Evolutionary conservation across 2,888 invertebrate species (phyloP).

Genomic region (Plusia festucae): DNA sequence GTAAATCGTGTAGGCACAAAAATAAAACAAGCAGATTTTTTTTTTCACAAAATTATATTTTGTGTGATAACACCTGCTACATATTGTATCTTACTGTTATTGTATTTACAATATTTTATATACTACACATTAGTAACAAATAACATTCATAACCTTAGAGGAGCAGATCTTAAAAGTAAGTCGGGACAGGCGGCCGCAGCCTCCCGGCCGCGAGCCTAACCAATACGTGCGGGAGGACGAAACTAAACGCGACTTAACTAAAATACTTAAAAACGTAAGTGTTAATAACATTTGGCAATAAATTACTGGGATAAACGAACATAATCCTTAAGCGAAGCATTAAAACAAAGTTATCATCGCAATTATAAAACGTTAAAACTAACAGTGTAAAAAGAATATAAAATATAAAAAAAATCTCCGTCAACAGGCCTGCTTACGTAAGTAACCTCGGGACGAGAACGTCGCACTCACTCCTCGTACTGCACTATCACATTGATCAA

Average conservation of each 20-base stretch:
- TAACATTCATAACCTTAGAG: conserved; percentile 88
- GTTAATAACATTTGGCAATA: conserved; percentile 89
- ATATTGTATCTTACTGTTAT: conserved; percentile 86
- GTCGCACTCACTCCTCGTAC: conserved; percentile 48
- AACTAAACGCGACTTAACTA: conserved; percentile 70
- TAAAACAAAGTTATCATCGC: conserved; percentile 75
- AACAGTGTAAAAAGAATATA: conserved; percentile 78
- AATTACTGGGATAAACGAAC: conserved; percentile 87
- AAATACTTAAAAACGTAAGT: conserved; percentile 74
- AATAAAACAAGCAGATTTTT: conserved; percentile 63
- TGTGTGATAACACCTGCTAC: conserved; percentile 90
- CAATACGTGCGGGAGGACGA: conserved; percentile 52
- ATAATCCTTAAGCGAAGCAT: conserved; percentile 81
- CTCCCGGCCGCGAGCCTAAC: conserved; percentile 30
- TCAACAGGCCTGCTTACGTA: conserved; percentile 70
- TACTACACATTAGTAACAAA: conserved; percentile 90
- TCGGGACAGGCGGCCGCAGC: conserved; percentile 52
- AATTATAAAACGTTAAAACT: conserved; percentile 71
- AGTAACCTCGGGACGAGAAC: conserved; percentile 44
- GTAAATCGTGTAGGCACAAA: conserved; percentile 31
- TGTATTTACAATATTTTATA: conserved; percentile 88
- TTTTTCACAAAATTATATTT: conserved; percentile 90
- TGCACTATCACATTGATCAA: conserved; percentile 75
- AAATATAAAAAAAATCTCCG: conserved; percentile 76
- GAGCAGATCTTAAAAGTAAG: conserved; percentile 87